phyloP scores from a whole-genome alignment of 2,888 invertebrate genomes.

The Sarcophaga carnaria region DNA sequence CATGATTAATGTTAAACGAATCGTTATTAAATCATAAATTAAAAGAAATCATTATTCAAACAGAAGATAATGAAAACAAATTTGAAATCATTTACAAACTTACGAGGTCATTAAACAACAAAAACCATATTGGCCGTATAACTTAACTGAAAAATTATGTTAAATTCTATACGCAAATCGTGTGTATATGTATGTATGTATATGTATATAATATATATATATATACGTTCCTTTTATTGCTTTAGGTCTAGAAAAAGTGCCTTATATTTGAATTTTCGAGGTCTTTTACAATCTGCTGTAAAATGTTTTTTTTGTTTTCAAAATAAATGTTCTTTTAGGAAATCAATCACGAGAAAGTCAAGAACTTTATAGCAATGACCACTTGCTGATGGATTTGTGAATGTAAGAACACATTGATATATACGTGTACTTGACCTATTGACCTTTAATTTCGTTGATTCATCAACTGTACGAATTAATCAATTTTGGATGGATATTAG shows the following conservation, averaged over 20 bases:
- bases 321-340: not conserved
- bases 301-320: constrained; percentile 5
- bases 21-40: no score
- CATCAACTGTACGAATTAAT: no score
- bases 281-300: constrained; percentile 1
- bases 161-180: not conserved
- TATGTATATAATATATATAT: not conserved
- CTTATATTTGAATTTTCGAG: not conserved
- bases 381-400: constrained; percentile 6
- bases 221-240: not conserved
- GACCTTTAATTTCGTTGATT: not conserved
- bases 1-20: constrained; percentile 14
- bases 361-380: not conserved
- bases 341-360: constrained; percentile 2
- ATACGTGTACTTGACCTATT: not conserved
- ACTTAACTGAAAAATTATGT: not conserved
- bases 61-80: not conserved
- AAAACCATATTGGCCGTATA: constrained; percentile 4
- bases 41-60: no score
- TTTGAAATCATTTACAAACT: constrained; percentile 18
- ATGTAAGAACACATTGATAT: no score
- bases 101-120: constrained; percentile 16
- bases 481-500: no score
- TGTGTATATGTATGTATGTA: not conserved
- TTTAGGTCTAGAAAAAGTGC: no score